phyloP scores from a whole-genome alignment of 1,140 invertebrate species.

The Brachionus angularis region DNA sequence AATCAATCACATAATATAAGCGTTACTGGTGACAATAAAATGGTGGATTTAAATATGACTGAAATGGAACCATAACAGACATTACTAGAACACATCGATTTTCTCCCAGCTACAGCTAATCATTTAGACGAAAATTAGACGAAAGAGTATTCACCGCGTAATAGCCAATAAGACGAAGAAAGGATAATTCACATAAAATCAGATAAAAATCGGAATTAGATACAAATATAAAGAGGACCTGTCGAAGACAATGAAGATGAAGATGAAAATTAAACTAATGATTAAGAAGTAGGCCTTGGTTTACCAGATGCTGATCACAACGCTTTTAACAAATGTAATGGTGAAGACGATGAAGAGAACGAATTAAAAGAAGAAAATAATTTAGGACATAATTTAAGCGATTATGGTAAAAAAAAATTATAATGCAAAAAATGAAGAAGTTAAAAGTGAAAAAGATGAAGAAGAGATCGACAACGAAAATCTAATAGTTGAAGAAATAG shows the following conservation, averaged over 20 bases:
- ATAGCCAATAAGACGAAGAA: constrained; percentile 22
- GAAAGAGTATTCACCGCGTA: constrained; percentile 21
- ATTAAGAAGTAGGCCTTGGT: constrained; percentile 62
- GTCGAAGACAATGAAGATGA: constrained; percentile 48
- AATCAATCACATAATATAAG: too few relatives aligned
- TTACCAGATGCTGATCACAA: constrained; percentile 47
- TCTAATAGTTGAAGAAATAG: constrained; percentile 45
- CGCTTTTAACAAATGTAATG: constrained; percentile 38
- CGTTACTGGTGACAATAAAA: neutral
- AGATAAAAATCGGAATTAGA: constrained; percentile 38
- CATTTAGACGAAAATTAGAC: constrained; percentile 23
- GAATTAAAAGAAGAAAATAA: constrained; percentile 36
- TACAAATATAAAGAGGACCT: constrained; percentile 27
- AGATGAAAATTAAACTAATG: too few relatives aligned
- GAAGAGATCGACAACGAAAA: constrained; percentile 51
- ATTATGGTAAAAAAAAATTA: constrained; percentile 49
- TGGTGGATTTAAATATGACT: constrained; percentile 33
- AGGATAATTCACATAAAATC: constrained; percentile 34
- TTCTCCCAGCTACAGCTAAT: constrained; percentile 5
- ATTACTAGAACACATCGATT: constrained; percentile 33
- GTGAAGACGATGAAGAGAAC: constrained; percentile 38
- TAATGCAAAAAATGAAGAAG: constrained; percentile 50
- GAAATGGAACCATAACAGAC: constrained; percentile 42
- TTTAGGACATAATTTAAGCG: neutral
- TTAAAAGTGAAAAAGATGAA: constrained; percentile 48